These are phyloP conservation scores for Gastrophryne carolinensis DNA, from an alignment of 2,797 vertebrate genomes.

Conservation along the genomic window DNA sequence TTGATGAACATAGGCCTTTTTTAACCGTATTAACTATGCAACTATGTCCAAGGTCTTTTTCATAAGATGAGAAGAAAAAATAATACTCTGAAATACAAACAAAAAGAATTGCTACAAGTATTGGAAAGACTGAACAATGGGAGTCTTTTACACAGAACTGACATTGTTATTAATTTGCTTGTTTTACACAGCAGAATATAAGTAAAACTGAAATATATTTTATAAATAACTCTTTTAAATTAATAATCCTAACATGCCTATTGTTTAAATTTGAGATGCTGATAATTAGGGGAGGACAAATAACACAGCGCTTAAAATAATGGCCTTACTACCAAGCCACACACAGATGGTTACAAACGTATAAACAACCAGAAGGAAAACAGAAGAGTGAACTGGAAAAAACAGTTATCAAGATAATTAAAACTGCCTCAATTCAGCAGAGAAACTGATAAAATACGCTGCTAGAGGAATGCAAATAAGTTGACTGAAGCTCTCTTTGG, in stretches of 20 bases:
- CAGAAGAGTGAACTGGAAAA: constrained; percentile 41
- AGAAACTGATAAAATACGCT: constrained; percentile 68
- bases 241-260: constrained; percentile 16
- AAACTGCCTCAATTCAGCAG: constrained; percentile 60
- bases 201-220: background rate
- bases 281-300: constrained; percentile 49
- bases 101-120: too few species aligned
- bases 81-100: too few species aligned
- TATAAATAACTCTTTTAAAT: constrained; percentile 24
- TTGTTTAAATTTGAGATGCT: constrained; percentile 32
- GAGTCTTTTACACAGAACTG: background rate
- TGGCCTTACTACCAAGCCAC: constrained; percentile 32
- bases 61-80: too few species aligned
- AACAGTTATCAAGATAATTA: constrained; percentile 61
- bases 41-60: too few species aligned
- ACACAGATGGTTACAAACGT: constrained; percentile 57
- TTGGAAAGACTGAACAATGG: background rate
- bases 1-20: too few species aligned
- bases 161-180: background rate
- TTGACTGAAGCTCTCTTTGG: constrained; percentile 67
- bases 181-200: background rate
- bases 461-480: constrained; percentile 73
- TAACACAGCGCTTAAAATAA: constrained; percentile 47
- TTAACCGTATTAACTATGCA: too few species aligned
- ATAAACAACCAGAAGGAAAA: constrained; percentile 50